Base-by-base conservation (phyloP, 2,797 vertebrate genomes). In the Pristis pectinata region DNA sequence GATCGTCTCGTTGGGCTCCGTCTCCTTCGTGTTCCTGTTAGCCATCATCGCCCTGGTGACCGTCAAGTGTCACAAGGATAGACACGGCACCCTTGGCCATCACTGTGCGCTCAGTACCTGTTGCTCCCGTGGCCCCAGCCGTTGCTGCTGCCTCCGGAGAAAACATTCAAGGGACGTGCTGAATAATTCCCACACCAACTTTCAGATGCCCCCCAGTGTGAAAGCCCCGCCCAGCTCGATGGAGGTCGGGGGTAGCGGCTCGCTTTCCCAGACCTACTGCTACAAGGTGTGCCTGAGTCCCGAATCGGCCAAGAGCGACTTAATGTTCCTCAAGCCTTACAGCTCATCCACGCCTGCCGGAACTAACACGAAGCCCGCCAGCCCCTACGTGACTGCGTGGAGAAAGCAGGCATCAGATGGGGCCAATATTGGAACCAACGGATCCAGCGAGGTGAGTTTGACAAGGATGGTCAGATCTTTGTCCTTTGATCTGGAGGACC, bases 11-110 rank as follows among this genome's bases (percentile, higher is more conserved):
- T 95, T 97, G 95, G 96, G 96, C 95, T 97, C 96, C 0, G 96
- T 97, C 95, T 97, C 96, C 0, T 97, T 97, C 92, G 96, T 97
- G n/a, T 96, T 97, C 94, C 95, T 97, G 59, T 96, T 97, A 95
- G 97, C 97, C 91, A 96, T 96, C 44, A 89, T 96, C 94, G 95
- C 96, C 93, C 95, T 96, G 95, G 95, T 96, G 70, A 96, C 96
- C 59, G 95, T 96, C 94, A 97, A 96, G 95, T 97, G 96, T 95
- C 96, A 97, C 95, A 96, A 95, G 95, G 95, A 96, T 64, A 96
- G 96, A 15, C 79, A 85, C 95, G 96, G 95, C 95, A 96, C 92
- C 17, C 92, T 74, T 34, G 70, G 92, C 70, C 22, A 34, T 27
- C 70, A 22, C 37, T 94, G 92, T 34, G 49, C 92, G 17, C 70